Conservation (phyloP, 2,113 vertebrate species). For the Silurus glanis region DNA sequence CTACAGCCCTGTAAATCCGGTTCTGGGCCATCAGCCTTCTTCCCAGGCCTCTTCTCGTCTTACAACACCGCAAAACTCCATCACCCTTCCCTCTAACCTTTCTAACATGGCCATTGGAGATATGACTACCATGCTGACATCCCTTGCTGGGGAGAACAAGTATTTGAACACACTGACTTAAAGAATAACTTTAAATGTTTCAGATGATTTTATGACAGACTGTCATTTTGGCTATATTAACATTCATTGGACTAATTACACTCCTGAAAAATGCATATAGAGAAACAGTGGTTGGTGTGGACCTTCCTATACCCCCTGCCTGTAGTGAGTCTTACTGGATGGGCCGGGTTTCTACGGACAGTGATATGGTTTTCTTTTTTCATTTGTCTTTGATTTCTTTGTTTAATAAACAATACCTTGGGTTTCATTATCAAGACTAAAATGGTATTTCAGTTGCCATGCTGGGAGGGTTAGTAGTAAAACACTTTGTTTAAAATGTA, state of each 20-base stretch:
- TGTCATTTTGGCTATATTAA: neutral
- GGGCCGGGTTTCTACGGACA: neutral
- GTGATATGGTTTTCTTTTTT: slow-evolving; percentile 49
- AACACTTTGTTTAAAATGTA: slow-evolving; percentile 65
- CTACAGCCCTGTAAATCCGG: slow-evolving; percentile 71
- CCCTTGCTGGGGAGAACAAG: slow-evolving; percentile 90
- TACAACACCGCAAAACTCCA: slow-evolving; percentile 73
- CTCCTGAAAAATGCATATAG: slow-evolving; percentile 5
- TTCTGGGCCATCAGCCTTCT: slow-evolving; percentile 62
- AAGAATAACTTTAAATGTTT: slow-evolving; percentile 27
- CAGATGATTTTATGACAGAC: neutral
- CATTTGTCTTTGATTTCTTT: slow-evolving; percentile 46
- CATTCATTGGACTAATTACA: slow-evolving; percentile 30
- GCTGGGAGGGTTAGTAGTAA: slow-evolving; percentile 62
- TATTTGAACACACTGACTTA: slow-evolving; percentile 90
- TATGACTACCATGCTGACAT: slow-evolving; percentile 93
- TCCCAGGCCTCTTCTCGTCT: slow-evolving; percentile 76
- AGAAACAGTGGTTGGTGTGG: slow-evolving; percentile 70
- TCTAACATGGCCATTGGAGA: slow-evolving; percentile 97
- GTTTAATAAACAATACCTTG: slow-evolving; percentile 32
- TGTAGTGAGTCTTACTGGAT: slow-evolving; percentile 12
- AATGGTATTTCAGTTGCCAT: slow-evolving; percentile 63
- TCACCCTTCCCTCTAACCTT: slow-evolving; percentile 68
- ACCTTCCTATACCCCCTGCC: slow-evolving; percentile 32
- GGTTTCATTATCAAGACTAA: slow-evolving; percentile 38